Percentiles rank a stretch among this genome's conserved stretches.
These are phyloP conservation scores for Urosaurus nigricauda DNA, from an alignment of 2,797 vertebrate genomes.

Conservation along the genomic window DNA sequence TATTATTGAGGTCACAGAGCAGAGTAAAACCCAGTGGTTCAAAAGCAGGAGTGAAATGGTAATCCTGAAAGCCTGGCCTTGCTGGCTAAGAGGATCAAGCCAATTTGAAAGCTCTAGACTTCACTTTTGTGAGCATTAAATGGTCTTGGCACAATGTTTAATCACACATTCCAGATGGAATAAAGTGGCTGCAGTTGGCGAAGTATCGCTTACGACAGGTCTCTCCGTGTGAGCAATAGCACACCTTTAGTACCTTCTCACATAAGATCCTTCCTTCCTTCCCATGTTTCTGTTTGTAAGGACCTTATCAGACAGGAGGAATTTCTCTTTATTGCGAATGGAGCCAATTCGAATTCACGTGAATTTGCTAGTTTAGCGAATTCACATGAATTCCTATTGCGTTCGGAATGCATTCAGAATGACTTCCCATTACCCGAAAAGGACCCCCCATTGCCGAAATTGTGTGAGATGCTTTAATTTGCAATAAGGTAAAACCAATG, in stretches of 20 bases:
- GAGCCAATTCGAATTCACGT: too few relatives aligned
- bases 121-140: neutral
- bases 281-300: too few relatives aligned
- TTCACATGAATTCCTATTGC: too few relatives aligned
- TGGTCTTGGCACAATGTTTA: neutral
- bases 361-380: too few relatives aligned
- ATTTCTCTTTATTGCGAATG: too few relatives aligned
- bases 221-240: neutral
- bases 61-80: neutral
- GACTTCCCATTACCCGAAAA: too few relatives aligned
- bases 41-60: neutral
- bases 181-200: neutral
- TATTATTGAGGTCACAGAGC: constrained; percentile 27
- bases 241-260: neutral
- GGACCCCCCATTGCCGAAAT: too few relatives aligned
- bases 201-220: too few relatives aligned
- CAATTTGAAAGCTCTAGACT: neutral
- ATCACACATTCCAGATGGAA: neutral
- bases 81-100: neutral
- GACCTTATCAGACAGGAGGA: too few relatives aligned
- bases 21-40: neutral
- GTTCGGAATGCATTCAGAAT: too few relatives aligned
- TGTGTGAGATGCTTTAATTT: too few relatives aligned
- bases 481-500: too few relatives aligned
- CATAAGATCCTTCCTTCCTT: neutral